phyloP scores from a whole-genome alignment of 2,113 vertebrate genomes.

The Trematocara stigmaticum region DNA sequence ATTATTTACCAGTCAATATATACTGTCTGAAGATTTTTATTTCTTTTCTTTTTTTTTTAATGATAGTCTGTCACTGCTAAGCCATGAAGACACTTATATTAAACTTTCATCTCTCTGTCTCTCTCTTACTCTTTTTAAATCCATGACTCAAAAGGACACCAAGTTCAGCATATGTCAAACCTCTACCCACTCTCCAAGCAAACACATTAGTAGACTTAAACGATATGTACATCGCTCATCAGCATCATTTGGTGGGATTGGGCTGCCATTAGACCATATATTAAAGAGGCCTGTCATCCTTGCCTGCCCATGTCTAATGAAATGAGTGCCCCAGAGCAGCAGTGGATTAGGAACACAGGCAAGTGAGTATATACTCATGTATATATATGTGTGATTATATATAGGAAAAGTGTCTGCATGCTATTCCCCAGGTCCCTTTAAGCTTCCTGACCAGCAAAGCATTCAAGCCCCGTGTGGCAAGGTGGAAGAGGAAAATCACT shows the following conservation, averaged over 20 bases:
- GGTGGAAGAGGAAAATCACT: constrained; percentile 87
- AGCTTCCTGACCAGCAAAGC: constrained; percentile 78
- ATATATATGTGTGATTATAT: constrained; percentile 90
- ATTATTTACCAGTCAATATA: constrained; percentile 68
- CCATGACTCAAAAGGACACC: not conserved
- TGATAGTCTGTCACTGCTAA: constrained; percentile 7
- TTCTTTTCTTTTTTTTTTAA: not conserved
- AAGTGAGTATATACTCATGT: constrained; percentile 85
- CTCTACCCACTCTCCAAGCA: not conserved
- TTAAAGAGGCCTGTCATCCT: constrained; percentile 67
- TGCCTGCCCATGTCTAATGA: constrained; percentile 74
- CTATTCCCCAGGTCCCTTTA: constrained; percentile 83
- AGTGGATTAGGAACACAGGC: constrained; percentile 83
- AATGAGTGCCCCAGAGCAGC: constrained; percentile 78
- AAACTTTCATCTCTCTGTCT: not conserved
- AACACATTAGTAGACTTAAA: constrained; percentile 40
- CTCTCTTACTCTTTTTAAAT: not conserved
- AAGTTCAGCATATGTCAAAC: constrained; percentile 10
- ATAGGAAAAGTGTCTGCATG: constrained; percentile 86
- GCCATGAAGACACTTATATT: not conserved
- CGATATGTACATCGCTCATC: constrained; percentile 58
- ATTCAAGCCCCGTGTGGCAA: constrained; percentile 77
- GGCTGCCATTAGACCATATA: constrained; percentile 73
- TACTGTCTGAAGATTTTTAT: constrained; percentile 35
- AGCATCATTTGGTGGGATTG: constrained; percentile 71